phyloP scores from a whole-genome alignment of 2,797 vertebrate species.

The Podarcis siculus region DNA sequence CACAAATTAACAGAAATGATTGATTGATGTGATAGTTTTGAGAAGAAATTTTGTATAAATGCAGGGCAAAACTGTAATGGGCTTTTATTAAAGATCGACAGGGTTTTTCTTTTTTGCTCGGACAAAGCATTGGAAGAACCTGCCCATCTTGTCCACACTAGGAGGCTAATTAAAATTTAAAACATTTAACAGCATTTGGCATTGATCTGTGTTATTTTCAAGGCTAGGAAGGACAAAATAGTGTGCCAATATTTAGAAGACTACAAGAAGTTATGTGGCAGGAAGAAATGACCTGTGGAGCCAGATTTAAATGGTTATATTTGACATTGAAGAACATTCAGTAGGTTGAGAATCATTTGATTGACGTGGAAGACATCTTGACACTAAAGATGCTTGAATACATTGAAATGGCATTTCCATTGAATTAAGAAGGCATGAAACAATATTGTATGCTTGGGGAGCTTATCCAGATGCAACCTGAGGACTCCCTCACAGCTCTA shows the following conservation, averaged over 20 bases:
- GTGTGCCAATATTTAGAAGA: not conserved
- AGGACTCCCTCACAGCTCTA: too few relatives aligned
- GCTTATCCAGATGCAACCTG: too few relatives aligned
- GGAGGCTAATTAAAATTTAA: conserved; percentile 6
- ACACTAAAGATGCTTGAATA: conserved; percentile 27
- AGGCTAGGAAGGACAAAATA: not conserved
- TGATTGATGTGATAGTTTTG: not conserved
- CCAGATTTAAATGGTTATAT: not conserved
- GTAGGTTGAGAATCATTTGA: conserved; percentile 1
- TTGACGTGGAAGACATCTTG: conserved; percentile 2
- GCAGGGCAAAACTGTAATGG: not conserved
- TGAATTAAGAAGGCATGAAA: conserved; percentile 9
- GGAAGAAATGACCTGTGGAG: not conserved
- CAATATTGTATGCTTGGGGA: not conserved
- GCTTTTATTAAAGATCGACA: not conserved
- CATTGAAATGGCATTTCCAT: conserved; percentile 7
- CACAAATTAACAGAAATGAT: not conserved
- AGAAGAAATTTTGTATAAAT: not conserved
- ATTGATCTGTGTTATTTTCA: conserved; percentile 10
- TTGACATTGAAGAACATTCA: conserved; percentile 5
- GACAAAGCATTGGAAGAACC: not conserved
- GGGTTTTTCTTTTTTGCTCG: not conserved
- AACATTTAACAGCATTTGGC: not conserved
- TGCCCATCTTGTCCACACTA: conserved; percentile 4
- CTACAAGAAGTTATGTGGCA: not conserved